Conservation (phyloP, 2,113 vertebrate genomes). For the Hipposideros armiger region DNA sequence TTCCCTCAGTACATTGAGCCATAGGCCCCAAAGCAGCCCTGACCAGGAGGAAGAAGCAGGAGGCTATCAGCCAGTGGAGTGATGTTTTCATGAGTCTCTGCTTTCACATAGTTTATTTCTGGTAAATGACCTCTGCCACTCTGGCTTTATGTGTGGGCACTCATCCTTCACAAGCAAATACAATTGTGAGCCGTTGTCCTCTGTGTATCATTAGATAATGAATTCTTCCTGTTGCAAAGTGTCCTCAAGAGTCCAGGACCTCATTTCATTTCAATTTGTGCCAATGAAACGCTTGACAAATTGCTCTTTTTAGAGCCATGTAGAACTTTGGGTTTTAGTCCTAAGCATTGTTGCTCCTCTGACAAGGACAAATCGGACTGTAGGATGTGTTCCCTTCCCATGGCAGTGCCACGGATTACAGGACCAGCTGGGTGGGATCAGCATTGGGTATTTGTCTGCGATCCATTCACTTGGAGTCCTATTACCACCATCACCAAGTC, state of each 20-base stretch:
- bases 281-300: slow-evolving; percentile 86
- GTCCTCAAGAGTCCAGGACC: slow-evolving; percentile 85
- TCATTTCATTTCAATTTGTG: slow-evolving; percentile 88
- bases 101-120: slow-evolving; percentile 79
- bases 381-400: slow-evolving; percentile 71
- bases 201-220: slow-evolving; percentile 85
- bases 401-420: slow-evolving; percentile 70
- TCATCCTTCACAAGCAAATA: slow-evolving; percentile 85
- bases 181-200: slow-evolving; percentile 83
- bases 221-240: slow-evolving; percentile 88
- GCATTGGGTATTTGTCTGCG: slow-evolving; percentile 59
- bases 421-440: slow-evolving; percentile 25
- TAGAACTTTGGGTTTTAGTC: slow-evolving; percentile 82
- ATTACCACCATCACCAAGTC: slow-evolving; percentile 49
- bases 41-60: slow-evolving; percentile 45
- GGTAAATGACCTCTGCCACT: slow-evolving; percentile 82
- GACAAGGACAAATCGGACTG: slow-evolving; percentile 85
- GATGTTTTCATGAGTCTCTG: slow-evolving; percentile 26
- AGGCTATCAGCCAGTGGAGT: slow-evolving; percentile 57
- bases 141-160: slow-evolving; percentile 79
- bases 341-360: slow-evolving; percentile 73
- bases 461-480: slow-evolving; percentile 67
- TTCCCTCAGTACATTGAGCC: background rate
- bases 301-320: slow-evolving; percentile 81
- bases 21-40: background rate